phyloP scores from a whole-genome alignment of 2,113 vertebrate genomes.

The Opisthocomus hoazin region DNA sequence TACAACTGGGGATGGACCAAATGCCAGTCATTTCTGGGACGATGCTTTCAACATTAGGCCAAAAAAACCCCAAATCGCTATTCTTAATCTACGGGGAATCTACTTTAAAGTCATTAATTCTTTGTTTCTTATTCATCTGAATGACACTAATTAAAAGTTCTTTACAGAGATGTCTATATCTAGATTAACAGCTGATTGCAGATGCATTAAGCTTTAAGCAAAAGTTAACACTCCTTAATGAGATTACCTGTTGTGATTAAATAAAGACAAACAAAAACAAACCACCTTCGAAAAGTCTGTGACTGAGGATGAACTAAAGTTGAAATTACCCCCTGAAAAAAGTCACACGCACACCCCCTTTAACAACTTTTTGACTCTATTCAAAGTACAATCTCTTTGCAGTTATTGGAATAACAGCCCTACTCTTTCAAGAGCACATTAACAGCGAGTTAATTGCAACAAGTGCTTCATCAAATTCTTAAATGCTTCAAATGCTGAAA shows the following conservation, averaged over 20 bases:
- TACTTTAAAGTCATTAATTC: slow-evolving; percentile 69
- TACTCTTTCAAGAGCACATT: slow-evolving; percentile 9
- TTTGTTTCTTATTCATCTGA: slow-evolving; percentile 70
- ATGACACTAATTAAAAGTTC: slow-evolving; percentile 65
- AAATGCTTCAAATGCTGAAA: slow-evolving; percentile 23
- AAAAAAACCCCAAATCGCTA: background rate
- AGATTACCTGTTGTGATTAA: slow-evolving; percentile 74
- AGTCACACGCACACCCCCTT: background rate
- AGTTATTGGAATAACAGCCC: background rate
- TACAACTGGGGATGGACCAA: background rate
- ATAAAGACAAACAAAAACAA: slow-evolving; percentile 56
- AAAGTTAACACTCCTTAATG: slow-evolving; percentile 72
- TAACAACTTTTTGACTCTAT: background rate
- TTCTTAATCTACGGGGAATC: slow-evolving; percentile 52
- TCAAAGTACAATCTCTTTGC: background rate
- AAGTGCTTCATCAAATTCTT: slow-evolving; percentile 33
- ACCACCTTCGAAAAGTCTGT: slow-evolving; percentile 53
- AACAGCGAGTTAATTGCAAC: slow-evolving; percentile 7
- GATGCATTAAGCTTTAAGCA: slow-evolving; percentile 66
- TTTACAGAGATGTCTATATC: slow-evolving; percentile 51
- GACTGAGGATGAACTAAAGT: slow-evolving; percentile 35
- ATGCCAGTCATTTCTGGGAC: background rate
- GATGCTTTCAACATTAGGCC: background rate
- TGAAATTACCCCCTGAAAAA: slow-evolving; percentile 42
- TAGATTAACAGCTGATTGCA: slow-evolving; percentile 53